A percentile compares a stretch with the other conserved stretches of the same genome.
Conservation (phyloP, 2,888 invertebrate species). For the Cantharis rustica region DNA sequence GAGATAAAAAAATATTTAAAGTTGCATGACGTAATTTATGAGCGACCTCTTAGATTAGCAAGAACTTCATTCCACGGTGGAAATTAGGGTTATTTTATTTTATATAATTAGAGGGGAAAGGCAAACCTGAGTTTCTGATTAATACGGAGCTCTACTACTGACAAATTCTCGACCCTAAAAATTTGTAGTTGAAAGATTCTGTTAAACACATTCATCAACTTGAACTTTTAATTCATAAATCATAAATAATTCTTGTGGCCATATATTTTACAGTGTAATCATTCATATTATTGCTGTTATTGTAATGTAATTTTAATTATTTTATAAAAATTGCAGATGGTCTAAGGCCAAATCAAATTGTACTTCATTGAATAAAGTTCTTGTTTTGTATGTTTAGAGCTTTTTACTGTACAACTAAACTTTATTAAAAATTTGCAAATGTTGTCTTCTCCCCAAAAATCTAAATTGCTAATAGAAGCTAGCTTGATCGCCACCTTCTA, state of each 20-base stretch:
- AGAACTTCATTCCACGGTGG: neutral
- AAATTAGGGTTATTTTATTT: neutral
- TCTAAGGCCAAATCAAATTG: neutral
- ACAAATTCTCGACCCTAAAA: neutral
- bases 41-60: neutral
- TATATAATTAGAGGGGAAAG: neutral
- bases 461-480: neutral
- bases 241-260: neutral
- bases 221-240: neutral
- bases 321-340: neutral
- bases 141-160: neutral
- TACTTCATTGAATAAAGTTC: neutral
- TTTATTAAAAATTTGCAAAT: neutral
- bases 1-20: too few species aligned
- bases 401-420: neutral
- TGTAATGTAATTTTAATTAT: neutral
- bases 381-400: neutral
- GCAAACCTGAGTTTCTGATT: neutral
- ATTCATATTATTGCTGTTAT: neutral
- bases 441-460: neutral
- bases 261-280: neutral
- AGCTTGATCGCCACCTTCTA: neutral
- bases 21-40: too few species aligned
- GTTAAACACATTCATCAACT: neutral
- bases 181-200: neutral